Evolutionary conservation across 2,113 vertebrate species (phyloP).

Genomic region (Mormoops blainvillei): DNA sequence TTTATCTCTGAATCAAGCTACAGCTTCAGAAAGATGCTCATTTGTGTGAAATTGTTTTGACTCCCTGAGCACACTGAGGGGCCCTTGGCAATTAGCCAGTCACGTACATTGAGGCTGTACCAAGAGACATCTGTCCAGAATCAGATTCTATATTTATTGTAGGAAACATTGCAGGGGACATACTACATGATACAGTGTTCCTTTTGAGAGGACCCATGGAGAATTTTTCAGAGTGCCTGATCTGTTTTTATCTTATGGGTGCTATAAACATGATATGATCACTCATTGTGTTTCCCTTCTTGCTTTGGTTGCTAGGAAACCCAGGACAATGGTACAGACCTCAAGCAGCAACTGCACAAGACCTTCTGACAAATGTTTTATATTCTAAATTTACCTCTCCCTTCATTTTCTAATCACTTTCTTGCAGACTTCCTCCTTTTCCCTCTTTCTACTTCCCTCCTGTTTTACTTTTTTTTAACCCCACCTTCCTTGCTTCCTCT

Average conservation of each 20-base stretch:
- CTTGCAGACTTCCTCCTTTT: background rate
- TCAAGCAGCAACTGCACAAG: background rate
- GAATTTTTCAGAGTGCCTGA: background rate
- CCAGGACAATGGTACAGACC: background rate
- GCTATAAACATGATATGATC: background rate
- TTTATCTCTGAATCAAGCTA: background rate
- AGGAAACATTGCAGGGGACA: slow-evolving; percentile 11
- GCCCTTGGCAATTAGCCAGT: background rate
- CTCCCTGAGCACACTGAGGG: background rate
- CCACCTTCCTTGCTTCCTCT: background rate
- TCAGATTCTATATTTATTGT: background rate
- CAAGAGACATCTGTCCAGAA: background rate
- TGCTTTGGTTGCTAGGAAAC: slow-evolving; percentile 59
- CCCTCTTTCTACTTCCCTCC: too few relatives aligned
- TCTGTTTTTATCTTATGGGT: slow-evolving; percentile 19
- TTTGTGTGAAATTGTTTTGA: background rate
- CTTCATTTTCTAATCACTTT: background rate
- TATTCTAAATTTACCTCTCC: background rate
- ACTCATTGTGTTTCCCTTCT: slow-evolving; percentile 18
- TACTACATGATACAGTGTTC: background rate
- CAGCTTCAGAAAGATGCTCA: background rate
- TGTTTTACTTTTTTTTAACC: background rate
- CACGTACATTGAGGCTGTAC: background rate
- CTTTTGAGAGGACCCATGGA: background rate
- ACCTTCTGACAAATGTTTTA: background rate